A percentile compares a stretch with the other conserved stretches of the same genome.
phyloP scores from a whole-genome alignment of 2,797 vertebrate species.

The Streptopelia turtur region DNA sequence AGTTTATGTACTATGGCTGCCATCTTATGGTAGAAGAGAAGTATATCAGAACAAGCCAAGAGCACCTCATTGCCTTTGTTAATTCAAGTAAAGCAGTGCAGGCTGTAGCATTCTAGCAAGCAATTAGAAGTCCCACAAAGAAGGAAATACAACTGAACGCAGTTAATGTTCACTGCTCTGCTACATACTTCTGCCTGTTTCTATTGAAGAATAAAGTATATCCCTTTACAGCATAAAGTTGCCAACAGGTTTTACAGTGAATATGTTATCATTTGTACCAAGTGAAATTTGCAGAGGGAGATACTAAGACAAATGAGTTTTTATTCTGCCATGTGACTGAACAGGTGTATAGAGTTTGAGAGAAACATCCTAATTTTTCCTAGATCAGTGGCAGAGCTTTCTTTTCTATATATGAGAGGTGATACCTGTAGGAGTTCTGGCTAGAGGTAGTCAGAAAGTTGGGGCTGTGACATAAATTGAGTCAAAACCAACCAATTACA shows the following conservation, averaged over 20 bases:
- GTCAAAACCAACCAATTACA: background rate
- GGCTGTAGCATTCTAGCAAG: background rate
- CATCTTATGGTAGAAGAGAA: constrained; percentile 21
- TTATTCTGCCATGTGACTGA: background rate
- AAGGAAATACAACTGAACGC: background rate
- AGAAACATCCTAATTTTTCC: background rate
- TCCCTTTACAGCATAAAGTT: background rate
- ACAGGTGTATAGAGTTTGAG: background rate
- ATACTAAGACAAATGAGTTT: background rate
- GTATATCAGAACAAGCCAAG: background rate
- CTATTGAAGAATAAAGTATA: background rate
- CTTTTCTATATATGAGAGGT: background rate
- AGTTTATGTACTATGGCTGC: background rate
- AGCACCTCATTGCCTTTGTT: background rate
- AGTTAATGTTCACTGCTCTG: background rate
- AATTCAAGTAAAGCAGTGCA: background rate
- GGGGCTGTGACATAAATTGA: background rate
- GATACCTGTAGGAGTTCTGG: background rate
- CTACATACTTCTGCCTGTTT: background rate
- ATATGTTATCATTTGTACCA: background rate
- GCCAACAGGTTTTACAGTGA: background rate
- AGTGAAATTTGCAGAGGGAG: background rate
- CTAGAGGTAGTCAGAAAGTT: background rate
- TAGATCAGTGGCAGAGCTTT: background rate
- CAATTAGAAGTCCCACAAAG: background rate